phyloP scores from a whole-genome alignment of 2,797 vertebrate species.

The Harpagifer antarcticus region DNA sequence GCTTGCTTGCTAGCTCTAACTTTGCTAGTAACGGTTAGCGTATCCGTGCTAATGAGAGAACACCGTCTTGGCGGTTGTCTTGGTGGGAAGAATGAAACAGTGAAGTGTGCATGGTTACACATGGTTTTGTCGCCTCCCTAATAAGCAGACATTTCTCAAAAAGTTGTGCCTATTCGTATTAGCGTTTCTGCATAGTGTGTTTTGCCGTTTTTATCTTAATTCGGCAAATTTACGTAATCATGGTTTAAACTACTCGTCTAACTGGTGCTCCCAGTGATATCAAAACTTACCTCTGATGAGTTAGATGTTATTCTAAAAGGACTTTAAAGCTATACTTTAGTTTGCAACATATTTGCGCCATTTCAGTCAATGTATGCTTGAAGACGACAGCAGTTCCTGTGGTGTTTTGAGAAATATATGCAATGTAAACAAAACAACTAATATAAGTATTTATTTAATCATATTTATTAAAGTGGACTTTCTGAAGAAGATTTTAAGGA shows the following conservation, averaged over 20 bases:
- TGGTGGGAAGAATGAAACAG: neutral
- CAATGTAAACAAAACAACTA: neutral
- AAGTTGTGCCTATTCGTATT: fast-evolving
- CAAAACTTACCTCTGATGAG: neutral
- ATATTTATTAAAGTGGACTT: neutral
- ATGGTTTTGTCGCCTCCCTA: fast-evolving
- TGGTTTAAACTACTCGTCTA: neutral
- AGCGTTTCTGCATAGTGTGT: neutral
- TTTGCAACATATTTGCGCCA: neutral
- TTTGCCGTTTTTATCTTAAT: constrained; percentile 2
- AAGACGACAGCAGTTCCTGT: fast-evolving
- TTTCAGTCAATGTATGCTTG: neutral
- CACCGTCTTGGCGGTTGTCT: constrained; percentile 44
- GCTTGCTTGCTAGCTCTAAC: constrained; percentile 50
- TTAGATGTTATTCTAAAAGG: neutral
- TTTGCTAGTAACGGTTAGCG: constrained; percentile 67
- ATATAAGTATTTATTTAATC: neutral
- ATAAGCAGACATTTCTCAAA: fast-evolving
- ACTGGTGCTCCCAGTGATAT: neutral
- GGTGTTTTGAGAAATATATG: neutral
- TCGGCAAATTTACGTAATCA: constrained; percentile 58
- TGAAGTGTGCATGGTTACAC: neutral
- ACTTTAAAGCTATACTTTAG: neutral
- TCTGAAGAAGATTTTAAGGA: neutral
- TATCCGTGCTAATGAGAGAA: constrained; percentile 39